Evolutionary conservation across 2,113 vertebrate genomes (phyloP), one percentile per base, ranked within the genome.

Genomic region (Sander lucioperca): DNA sequence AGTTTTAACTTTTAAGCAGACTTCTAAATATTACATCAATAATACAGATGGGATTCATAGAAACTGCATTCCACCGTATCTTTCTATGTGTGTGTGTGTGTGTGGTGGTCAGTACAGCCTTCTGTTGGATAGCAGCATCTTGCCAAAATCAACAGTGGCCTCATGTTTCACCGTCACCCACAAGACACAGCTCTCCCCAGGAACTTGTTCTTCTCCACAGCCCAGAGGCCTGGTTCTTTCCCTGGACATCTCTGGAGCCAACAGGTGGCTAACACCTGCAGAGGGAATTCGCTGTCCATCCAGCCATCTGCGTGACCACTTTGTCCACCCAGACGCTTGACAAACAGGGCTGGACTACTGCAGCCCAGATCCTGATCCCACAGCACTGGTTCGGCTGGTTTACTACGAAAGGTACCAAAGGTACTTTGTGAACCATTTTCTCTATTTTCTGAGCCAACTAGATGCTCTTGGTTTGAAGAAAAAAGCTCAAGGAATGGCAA

Each of bases 191-290:
- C 11, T 56, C 58, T 71, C 78, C 74, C 39, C 21, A 13, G 71
- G 79, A 25, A 33, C n/a, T 9, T 21, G 23, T 51, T 25, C 21
- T n/a, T 19, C 30, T 33, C 63, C 65, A 54, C 63, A 58, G 63
- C 62, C 62, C 63, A 68, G 45, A 75, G 72, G 39, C 64, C 25
- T 84, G 50, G 33, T 43, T 77, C 43, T 39, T 27, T 69, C 59
- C 73, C 70, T 50, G 54, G 54, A 71, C 61, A 39, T 56, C 70
- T 64, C 62, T 43, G 25, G 19, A 79, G 63, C 45, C 18, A 58
- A 77, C 79, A 80, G 77, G 85, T 83, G 72, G 62, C 21, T 16
- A 62, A 82, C 77, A 82, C 78, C 81, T 84, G 77, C 50, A 73
- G 23, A 58, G 43, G 58, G 79, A 83, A 58, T 76, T 82, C 47